A percentile compares a stretch with the other conserved stretches of the same genome.
These are phyloP conservation scores for Heliconius melpomene DNA, from an alignment of 1,140 invertebrate genomes.

Conservation along the genomic window DNA sequence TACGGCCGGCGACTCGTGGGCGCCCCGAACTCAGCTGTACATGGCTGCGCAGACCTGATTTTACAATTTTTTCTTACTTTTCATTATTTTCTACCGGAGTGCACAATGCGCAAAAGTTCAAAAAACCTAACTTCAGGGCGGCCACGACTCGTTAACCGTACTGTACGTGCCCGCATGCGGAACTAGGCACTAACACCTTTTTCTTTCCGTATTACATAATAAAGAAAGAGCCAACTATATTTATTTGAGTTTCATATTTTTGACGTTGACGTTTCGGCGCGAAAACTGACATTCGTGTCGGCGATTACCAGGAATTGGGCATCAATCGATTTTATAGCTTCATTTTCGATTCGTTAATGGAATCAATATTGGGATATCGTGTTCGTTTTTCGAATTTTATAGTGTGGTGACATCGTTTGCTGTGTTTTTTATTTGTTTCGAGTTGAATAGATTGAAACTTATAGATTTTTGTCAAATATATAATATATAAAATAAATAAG, in stretches of 20 bases:
- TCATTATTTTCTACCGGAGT: too few species aligned
- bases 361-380: constrained; percentile 13
- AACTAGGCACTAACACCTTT: constrained; percentile 61
- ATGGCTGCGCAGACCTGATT: too few species aligned
- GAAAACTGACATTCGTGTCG: constrained; percentile 72
- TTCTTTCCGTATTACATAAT: constrained; percentile 77
- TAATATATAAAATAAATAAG: not conserved
- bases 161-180: constrained; percentile 68
- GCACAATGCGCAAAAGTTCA: too few species aligned
- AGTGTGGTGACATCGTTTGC: not conserved
- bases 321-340: constrained; percentile 68
- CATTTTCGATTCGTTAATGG: constrained; percentile 49
- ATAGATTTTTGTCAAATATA: not conserved
- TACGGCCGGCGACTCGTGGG: too few species aligned
- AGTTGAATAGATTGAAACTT: not conserved
- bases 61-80: too few species aligned
- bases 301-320: constrained; percentile 58
- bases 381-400: not conserved
- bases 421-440: constrained; percentile 1
- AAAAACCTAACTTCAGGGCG: too few species aligned
- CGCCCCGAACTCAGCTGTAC: too few species aligned
- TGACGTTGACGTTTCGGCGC: constrained; percentile 70
- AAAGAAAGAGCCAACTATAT: constrained; percentile 57
- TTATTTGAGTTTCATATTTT: constrained; percentile 42
- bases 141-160: too few species aligned